Evolutionary conservation across 2,113 vertebrate genomes (phyloP).

Genomic region (Panthera leo): DNA sequence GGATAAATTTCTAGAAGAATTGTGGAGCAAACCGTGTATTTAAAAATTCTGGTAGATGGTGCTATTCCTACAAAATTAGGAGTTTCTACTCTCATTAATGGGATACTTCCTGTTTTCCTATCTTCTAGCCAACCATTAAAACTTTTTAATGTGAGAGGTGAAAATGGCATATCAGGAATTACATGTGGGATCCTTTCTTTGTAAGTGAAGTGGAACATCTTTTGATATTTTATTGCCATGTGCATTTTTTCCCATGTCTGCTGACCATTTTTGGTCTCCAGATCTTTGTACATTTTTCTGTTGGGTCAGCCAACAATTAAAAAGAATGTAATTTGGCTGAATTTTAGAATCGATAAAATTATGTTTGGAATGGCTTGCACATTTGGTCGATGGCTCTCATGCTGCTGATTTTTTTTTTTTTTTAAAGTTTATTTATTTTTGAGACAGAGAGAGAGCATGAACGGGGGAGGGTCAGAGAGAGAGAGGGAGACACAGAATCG

Average conservation of each 20-base stretch:
- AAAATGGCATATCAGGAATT: background rate
- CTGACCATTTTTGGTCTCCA: background rate
- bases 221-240: background rate
- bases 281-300: conserved; percentile 14
- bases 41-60: background rate
- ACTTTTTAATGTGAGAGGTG: background rate
- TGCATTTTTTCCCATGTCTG: background rate
- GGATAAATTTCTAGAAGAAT: background rate
- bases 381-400: background rate
- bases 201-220: background rate
- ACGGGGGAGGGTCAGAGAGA: too few relatives aligned
- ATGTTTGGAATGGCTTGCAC: background rate
- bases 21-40: background rate
- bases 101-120: background rate
- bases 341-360: conserved; percentile 11
- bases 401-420: background rate
- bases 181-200: background rate
- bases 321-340: background rate
- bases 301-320: background rate
- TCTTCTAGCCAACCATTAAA: background rate
- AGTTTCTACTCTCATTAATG: background rate
- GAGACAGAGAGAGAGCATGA: too few relatives aligned
- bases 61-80: background rate
- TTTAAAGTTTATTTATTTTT: too few relatives aligned
- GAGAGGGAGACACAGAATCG: too few relatives aligned